Base-by-base conservation (phyloP, 2,797 vertebrate species). In the Tragopan temminckii region DNA sequence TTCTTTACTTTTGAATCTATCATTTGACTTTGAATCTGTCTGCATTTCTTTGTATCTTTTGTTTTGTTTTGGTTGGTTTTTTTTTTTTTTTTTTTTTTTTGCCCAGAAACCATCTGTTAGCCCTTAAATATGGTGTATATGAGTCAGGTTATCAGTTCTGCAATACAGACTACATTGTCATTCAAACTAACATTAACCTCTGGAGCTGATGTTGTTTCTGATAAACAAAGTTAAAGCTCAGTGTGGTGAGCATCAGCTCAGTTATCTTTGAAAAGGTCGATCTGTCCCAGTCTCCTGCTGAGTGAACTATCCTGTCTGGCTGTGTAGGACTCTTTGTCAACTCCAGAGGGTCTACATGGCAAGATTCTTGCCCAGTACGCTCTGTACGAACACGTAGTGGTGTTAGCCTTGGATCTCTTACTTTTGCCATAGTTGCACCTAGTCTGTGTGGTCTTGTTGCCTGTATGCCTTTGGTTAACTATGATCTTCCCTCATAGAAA, bases 401-500 rank as follows among this genome's bases (percentile, higher is more conserved):
- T 82, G 64, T 55, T 35, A 1, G 4, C 13, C 46, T 85, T 0
- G 0, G 11, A 17, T 66, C n/a, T 62, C 62, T 55, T 23, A 38
- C 19, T 75, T 72, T 38, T 69, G 62, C 62, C 38, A 3, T 48
- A 11, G 14, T 57, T 5, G 1, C 27, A 63, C 24, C 36, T 50
- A 45, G 25, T 24, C 72, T 92, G 40, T 27, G 10, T 55, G 35
- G 66, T 79, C 50, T 76, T 15, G 67, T 77, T 61, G 4, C 55
- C 74, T 70, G 43, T 42, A 24, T 81, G 77, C 71, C 50, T 91
- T 82, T 70, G 35, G 19, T 82, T 88, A 82, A 80, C n/a, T 55
- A 63, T 62, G 55, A 43, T 58, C 38, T 89, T 82, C 50, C 91
- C 76, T 92, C 50, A 24, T 70, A 78, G 72, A 92, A 92, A 95